Base-by-base conservation (phyloP, 2,113 vertebrate species). In the Silurus meridionalis region DNA sequence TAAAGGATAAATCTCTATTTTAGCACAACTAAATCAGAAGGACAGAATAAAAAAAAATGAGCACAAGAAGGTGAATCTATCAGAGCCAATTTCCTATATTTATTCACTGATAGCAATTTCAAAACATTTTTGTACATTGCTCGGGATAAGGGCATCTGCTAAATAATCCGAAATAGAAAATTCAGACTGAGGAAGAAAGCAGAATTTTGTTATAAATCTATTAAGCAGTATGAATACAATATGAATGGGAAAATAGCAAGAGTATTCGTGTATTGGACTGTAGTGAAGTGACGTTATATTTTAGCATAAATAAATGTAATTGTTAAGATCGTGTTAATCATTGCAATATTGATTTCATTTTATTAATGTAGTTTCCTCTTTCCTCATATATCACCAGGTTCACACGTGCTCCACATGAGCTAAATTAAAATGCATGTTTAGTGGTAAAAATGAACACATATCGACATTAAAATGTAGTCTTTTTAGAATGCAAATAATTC, bases 1-100 rank as follows among this genome's bases (percentile, higher is more conserved):
- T n/a, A n/a, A n/a, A n/a, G n/a, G n/a, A n/a, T 74, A 74, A 52
- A 83, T 71, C 61, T 89, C 78, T 82, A 85, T 23, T 79, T 86
- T 25, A 80, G 37, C 28, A 64, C 71, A 83, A 75, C n/a, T n/a
- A 23, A 53, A 81, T 21, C 17, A 48, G 52, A 57, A 74, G 21
- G 67, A 55, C 69, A 28, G 69, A 17, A n/a, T 25, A 28, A 25
- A 28, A 52, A 48, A 80, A 80, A 60, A 55, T 53, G 6, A 37
- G 52, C 25, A 48, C 15, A 7, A 46, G 7, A 61, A 60, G 28
- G 52, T 14, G 21, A 61, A 55, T 28, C 69, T 50, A 19, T 60
- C 15, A 0, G 23, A 60, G 28, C 10, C 19, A n/a, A 77, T 52
- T 75, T 74, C 21, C 7, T 60, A 52, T 10, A 60, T n/a, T 37